phyloP scores from a whole-genome alignment of 2,113 vertebrate genomes.

The Dipodomys merriami region DNA sequence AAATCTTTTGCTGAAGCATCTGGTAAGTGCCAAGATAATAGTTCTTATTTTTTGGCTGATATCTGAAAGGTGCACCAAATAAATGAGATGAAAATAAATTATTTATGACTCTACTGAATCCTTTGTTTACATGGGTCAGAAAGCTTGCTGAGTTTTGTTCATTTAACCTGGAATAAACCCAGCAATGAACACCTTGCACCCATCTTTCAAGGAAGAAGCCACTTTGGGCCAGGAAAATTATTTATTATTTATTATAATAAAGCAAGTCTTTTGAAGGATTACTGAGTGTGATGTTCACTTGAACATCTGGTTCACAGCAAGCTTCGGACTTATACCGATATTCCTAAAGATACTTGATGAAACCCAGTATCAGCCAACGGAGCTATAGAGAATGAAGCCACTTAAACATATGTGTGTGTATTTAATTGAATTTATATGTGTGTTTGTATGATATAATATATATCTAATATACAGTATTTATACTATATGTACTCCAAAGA shows the following conservation, averaged over 20 bases:
- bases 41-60: conserved; percentile 37
- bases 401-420: neutral
- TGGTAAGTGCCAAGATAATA: neutral
- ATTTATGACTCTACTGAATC: neutral
- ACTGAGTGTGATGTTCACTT: neutral
- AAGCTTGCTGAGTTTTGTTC: neutral
- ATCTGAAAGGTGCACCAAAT: neutral
- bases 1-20: conserved; percentile 50
- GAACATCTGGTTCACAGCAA: fast-evolving
- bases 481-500: too few relatives aligned
- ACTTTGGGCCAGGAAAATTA: neutral
- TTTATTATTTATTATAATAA: neutral
- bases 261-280: neutral
- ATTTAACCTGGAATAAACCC: neutral
- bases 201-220: neutral
- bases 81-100: neutral
- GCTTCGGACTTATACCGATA: too few relatives aligned
- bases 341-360: neutral
- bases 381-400: neutral
- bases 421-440: neutral
- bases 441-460: too few relatives aligned
- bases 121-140: conserved; percentile 9
- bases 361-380: neutral
- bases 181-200: neutral
- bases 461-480: too few relatives aligned